Percentiles rank a stretch among this genome's conserved stretches.
Evolutionary conservation across 2,113 vertebrate species (phyloP).

Genomic region (Rostratula benghalensis): DNA sequence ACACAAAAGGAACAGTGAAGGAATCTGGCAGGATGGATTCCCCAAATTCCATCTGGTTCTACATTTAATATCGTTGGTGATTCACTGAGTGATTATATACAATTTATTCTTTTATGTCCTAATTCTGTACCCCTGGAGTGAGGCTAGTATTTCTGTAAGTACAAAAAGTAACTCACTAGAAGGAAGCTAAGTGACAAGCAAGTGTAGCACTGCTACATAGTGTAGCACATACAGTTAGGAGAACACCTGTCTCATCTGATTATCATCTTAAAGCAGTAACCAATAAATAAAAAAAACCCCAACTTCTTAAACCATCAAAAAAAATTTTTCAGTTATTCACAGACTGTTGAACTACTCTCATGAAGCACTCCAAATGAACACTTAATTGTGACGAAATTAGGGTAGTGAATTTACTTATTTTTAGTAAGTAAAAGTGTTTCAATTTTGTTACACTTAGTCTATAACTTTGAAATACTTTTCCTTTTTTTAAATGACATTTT

Average conservation of each 20-base stretch:
- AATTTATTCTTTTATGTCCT: neutral
- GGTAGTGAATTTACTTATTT: neutral
- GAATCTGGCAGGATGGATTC: neutral
- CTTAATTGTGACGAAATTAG: neutral
- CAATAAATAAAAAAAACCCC: neutral
- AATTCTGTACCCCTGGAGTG: neutral
- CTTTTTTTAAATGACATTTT: neutral
- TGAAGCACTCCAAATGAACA: neutral
- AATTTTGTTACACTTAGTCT: neutral
- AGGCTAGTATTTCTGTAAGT: neutral
- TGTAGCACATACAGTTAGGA: fast-evolving
- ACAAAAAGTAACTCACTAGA: neutral
- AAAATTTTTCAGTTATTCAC: neutral
- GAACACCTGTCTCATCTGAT: neutral
- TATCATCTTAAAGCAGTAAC: neutral
- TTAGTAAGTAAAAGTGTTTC: neutral
- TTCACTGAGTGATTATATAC: neutral
- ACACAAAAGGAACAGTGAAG: neutral
- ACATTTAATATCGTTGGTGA: neutral
- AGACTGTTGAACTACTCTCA: neutral
- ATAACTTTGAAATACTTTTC: neutral
- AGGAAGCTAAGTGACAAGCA: neutral
- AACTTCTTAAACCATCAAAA: neutral
- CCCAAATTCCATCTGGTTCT: neutral
- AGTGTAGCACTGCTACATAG: neutral